Evolutionary conservation across 2,888 invertebrate genomes (phyloP).

Genomic region (Hermaeophaga mercurialis): DNA sequence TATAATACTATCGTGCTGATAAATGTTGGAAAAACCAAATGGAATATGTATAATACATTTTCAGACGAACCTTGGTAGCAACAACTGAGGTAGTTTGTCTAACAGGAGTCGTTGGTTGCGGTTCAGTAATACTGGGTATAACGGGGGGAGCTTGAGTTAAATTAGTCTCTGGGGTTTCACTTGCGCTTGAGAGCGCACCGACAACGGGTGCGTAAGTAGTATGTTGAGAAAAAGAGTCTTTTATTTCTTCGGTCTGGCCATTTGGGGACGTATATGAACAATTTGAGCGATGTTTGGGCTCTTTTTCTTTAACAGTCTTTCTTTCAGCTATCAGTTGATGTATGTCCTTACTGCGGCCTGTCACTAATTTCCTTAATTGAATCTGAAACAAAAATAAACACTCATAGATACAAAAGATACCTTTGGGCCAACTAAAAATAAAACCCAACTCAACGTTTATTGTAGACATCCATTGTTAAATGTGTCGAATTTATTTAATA

Average conservation of each 20-base stretch:
- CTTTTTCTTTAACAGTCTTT: conserved; percentile 50
- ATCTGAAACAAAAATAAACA: conserved; percentile 40
- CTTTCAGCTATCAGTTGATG: conserved; percentile 49
- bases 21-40: no score
- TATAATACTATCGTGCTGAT: no score
- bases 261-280: conserved; percentile 43
- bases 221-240: conserved; percentile 42
- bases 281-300: conserved; percentile 38
- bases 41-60: no score
- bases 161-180: conserved; percentile 33
- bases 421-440: no score
- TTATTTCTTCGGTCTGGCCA: conserved; percentile 37
- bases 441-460: no score
- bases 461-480: no score
- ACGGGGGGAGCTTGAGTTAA: conserved; percentile 38
- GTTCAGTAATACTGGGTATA: conserved; percentile 34
- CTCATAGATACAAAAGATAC: no score
- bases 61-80: conserved; percentile 38
- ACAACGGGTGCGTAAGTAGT: conserved; percentile 44
- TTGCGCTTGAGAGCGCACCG: conserved; percentile 41
- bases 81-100: conserved; percentile 39
- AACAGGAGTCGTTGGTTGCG: conserved; percentile 27
- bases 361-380: conserved; percentile 48
- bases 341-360: conserved; percentile 50
- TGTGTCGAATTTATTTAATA: no score